These are phyloP conservation scores for Serranochromis macrocephalus DNA, from an alignment of 2,113 vertebrate genomes.

Conservation along the genomic window DNA sequence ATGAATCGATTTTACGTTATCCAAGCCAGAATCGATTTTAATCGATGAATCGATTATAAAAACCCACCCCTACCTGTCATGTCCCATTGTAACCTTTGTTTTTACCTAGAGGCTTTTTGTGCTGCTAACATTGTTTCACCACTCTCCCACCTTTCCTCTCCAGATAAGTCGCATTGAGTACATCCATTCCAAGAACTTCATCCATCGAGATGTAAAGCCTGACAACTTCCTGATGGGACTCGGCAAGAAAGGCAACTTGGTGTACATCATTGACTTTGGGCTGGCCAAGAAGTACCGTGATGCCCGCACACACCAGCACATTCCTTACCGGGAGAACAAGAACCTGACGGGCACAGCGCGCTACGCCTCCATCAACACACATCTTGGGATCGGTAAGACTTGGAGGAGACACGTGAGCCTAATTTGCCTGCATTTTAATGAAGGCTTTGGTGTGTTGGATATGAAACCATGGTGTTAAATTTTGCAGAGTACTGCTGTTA, in stretches of 20 bases:
- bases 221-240: constrained; percentile 98
- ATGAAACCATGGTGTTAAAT: neutral
- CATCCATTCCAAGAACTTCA: constrained; percentile 98
- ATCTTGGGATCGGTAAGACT: constrained; percentile 88
- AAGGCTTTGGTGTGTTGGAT: neutral
- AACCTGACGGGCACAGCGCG: constrained; percentile 94
- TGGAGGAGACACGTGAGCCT: neutral
- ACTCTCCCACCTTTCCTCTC: neutral
- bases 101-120: neutral
- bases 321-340: constrained; percentile 98
- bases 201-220: constrained; percentile 93
- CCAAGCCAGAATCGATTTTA: too few relatives aligned
- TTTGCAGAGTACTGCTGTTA: neutral
- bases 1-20: too few relatives aligned
- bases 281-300: constrained; percentile 96
- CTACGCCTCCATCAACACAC: constrained; percentile 96
- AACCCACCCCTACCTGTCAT: neutral
- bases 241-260: constrained; percentile 94
- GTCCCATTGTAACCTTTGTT: neutral
- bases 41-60: too few relatives aligned
- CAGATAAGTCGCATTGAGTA: constrained; percentile 97
- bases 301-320: constrained; percentile 95
- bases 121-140: neutral
- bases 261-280: constrained; percentile 98
- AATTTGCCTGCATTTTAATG: neutral